Base-by-base conservation (phyloP, 1,140 invertebrate species). In the Heliconius congener region DNA sequence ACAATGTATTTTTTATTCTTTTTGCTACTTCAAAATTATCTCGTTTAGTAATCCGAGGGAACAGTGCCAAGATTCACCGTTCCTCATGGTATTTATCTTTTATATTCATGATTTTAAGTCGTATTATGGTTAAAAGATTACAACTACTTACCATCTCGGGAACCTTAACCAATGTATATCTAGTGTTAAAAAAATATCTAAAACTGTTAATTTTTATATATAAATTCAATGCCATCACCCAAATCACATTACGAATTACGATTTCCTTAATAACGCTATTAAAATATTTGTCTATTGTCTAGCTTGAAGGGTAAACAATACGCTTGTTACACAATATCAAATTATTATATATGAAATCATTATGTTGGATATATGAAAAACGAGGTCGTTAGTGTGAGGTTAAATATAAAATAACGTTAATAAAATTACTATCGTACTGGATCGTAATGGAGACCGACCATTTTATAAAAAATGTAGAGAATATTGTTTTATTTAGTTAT, bases 261-360 rank as follows among this genome's bases (percentile, higher is more conserved):
- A 81, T 80, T 85, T 83, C 81, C 83, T 81, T 72, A 81, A 81
- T 83, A 78, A 81, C 50, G 76, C 78, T 76, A 76, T 80, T 83
- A 79, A 81, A 83, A 77, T 82, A 81, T 70, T 76, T 72, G 79
- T 30, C 73, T 74, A 78, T 82, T 77, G 80, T 81, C 78, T 80
- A 73, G 60, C 19, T 55, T 74, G 74, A 82, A 79, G 78, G 77
- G 73, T 79, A 79, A 74, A 79, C 37, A 73, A 76, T 73, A 76
- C 60, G 34, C 23, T 76, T 78, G 30, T 82, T 77, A 81, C 77
- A 73, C 79, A 83, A 81, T 74, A 71, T 52, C 55, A 74, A 78
- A 66, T 50, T 60, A 34, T 50, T 66, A 19, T 66, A 73, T 73
- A 60, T 66, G 34, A 78, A 71, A 73, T 73, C 46, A 73, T 78